A percentile compares a stretch with the other conserved stretches of the same genome.
These are phyloP conservation scores for Microtus pennsylvanicus DNA, from an alignment of 2,113 vertebrate genomes.

Conservation along the genomic window DNA sequence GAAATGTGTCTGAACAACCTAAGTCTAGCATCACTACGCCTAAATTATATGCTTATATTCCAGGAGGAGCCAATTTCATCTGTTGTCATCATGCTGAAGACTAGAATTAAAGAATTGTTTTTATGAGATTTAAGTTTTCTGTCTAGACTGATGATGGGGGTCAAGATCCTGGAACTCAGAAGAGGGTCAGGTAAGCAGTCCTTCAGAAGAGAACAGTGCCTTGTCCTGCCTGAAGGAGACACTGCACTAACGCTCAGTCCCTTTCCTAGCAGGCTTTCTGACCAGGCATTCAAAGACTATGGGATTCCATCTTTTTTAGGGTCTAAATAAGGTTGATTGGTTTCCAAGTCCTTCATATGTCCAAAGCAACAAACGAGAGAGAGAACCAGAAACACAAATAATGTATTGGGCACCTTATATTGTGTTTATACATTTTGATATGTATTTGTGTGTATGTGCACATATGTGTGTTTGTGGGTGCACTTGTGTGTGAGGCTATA, in stretches of 20 bases:
- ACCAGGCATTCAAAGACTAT: not conserved
- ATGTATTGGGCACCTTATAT: not conserved
- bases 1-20: not conserved
- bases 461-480: not conserved
- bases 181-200: not conserved
- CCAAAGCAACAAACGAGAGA: conserved; percentile 44
- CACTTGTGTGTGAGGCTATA: no score
- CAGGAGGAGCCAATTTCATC: not conserved
- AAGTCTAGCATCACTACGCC: not conserved
- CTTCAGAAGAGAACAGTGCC: not conserved
- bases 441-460: no score
- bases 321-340: conserved; percentile 5
- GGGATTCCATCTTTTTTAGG: conserved; percentile 37
- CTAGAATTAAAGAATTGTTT: conserved; percentile 23
- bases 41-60: not conserved
- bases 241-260: not conserved
- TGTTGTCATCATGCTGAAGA: conserved; percentile 33
- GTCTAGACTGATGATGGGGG: not conserved
- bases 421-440: not conserved
- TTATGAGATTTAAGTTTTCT: conserved; percentile 48
- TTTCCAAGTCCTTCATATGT: conserved; percentile 28
- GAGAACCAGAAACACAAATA: not conserved
- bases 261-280: not conserved
- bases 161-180: conserved; percentile 32
- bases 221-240: conserved; percentile 5